Conservation (phyloP, 2,113 vertebrate genomes). For the Recurvirostra avosetta region DNA sequence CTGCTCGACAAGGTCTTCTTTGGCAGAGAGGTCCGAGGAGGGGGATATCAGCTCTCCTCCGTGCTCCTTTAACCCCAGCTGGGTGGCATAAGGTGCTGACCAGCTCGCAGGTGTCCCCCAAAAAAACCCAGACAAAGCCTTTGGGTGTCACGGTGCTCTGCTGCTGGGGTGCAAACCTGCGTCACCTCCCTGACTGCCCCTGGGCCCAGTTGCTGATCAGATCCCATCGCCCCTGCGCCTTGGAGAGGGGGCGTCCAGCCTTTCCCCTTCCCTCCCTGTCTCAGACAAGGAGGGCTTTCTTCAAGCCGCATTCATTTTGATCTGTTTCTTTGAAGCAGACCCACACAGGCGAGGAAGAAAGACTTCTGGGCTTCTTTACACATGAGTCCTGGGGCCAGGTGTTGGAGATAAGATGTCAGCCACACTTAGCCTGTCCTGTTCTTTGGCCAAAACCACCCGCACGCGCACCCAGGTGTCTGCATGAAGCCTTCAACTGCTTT, state of each 20-base stretch:
- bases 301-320: background rate
- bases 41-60: background rate
- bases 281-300: background rate
- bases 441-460: fast-evolving
- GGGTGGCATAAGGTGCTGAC: background rate
- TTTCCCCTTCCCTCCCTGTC: background rate
- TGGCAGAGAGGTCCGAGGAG: background rate
- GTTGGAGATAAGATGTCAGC: background rate
- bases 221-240: fast-evolving
- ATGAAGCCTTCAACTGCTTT: background rate
- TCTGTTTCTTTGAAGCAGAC: background rate
- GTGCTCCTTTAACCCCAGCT: fast-evolving
- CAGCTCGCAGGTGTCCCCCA: background rate
- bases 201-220: background rate
- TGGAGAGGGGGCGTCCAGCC: background rate
- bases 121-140: background rate
- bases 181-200: fast-evolving
- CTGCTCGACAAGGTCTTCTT: background rate
- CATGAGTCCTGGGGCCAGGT: background rate
- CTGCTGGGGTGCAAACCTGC: background rate
- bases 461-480: too few relatives aligned
- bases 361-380: background rate
- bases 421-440: background rate
- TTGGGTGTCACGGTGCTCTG: fast-evolving
- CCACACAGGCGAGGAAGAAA: background rate